phyloP scores from a whole-genome alignment of 2,888 invertebrate species.

The Eupithecia vulgata region DNA sequence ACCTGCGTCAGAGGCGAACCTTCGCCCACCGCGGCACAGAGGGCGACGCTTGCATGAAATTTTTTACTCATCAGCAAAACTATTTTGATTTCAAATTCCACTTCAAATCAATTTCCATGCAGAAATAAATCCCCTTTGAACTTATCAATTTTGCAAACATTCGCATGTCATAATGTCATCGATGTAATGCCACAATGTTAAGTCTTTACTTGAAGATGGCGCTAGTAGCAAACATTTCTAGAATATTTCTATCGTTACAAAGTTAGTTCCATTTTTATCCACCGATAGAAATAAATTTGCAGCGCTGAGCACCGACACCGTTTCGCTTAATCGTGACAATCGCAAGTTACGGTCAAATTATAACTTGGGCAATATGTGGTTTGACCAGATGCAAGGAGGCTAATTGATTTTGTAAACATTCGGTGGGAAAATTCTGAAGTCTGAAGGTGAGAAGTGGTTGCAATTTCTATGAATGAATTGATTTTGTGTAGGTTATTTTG shows the following conservation, averaged over 20 bases:
- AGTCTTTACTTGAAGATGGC: not conserved
- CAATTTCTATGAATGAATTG: conserved; percentile 13
- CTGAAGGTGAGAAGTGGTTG: conserved; percentile 16
- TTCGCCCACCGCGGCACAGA: too few relatives aligned
- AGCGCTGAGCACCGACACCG: conserved; percentile 45
- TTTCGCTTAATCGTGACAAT: conserved; percentile 48
- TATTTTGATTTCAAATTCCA: conserved; percentile 1
- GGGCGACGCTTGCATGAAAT: too few relatives aligned
- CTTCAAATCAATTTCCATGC: conserved; percentile 9
- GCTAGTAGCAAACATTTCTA: not conserved
- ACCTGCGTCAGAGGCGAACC: too few relatives aligned
- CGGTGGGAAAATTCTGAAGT: conserved; percentile 24
- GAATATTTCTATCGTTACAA: too few relatives aligned
- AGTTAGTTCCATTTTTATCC: not conserved
- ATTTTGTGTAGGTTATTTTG: conserved; percentile 14
- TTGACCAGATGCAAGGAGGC: conserved; percentile 30
- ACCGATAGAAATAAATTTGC: not conserved
- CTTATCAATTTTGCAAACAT: conserved; percentile 45
- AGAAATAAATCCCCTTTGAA: conserved; percentile 21
- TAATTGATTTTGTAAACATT: conserved; percentile 31
- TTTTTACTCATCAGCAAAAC: not conserved
- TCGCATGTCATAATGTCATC: conserved; percentile 51
- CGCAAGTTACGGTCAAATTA: conserved; percentile 33
- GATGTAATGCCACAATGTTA: conserved; percentile 21
- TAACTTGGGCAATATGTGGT: conserved; percentile 33